A percentile compares a stretch with the other conserved stretches of the same genome.
Conservation (phyloP, 1,140 invertebrate genomes). For the Proctacanthus coquilletti region DNA sequence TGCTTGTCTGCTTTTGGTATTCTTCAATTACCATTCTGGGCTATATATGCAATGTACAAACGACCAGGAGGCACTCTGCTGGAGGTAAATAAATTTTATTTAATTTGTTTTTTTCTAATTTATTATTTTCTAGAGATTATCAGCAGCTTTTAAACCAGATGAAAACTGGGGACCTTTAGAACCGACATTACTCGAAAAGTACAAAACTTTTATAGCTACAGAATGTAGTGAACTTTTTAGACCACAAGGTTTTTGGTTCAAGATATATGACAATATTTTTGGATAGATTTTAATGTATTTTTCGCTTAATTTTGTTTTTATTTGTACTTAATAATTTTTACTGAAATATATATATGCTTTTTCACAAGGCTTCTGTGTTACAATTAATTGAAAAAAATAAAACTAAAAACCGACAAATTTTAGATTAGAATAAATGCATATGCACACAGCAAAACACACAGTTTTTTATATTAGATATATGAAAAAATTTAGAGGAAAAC, state of each 20-base stretch:
- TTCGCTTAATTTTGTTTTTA: neutral
- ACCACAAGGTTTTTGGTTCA: slow-evolving; percentile 18
- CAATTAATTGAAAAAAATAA: no score
- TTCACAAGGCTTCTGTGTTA: no score
- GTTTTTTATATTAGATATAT: no score
- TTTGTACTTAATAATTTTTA: neutral
- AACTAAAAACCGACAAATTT: no score
- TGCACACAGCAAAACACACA: no score
- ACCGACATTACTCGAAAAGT: slow-evolving; percentile 19
- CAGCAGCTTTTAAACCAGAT: slow-evolving; percentile 30
- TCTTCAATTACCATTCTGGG: slow-evolving; percentile 40
- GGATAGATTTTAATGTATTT: slow-evolving; percentile 13
- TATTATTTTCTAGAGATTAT: slow-evolving; percentile 33
- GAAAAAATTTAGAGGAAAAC: no score
- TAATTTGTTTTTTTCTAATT: no score
- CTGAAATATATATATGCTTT: no score
- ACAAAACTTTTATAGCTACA: slow-evolving; percentile 15
- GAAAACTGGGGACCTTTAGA: slow-evolving; percentile 38
- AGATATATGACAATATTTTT: slow-evolving; percentile 29
- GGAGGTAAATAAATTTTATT: no score
- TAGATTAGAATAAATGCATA: no score
- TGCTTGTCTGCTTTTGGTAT: slow-evolving; percentile 37
- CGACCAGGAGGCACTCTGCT: slow-evolving; percentile 18
- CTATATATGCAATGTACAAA: slow-evolving; percentile 22
- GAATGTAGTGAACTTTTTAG: slow-evolving; percentile 16